Evolutionary conservation across 1,140 invertebrate species (phyloP), one percentile per base, ranked within the genome.

Genomic region (Trachelipus rathkii): DNA sequence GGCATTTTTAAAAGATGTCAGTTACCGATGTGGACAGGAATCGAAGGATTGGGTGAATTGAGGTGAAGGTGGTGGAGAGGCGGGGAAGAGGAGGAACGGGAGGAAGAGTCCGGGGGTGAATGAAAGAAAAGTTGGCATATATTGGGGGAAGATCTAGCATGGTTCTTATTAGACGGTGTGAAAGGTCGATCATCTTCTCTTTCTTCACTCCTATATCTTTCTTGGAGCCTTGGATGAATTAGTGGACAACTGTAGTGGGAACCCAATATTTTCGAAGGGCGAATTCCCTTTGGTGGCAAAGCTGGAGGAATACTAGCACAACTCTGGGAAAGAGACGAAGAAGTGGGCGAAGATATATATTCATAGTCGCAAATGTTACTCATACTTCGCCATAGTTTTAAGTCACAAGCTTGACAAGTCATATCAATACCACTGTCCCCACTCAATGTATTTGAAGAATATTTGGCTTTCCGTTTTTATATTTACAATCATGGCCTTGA

Each of bases 1-100:
- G 33, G 33, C 33, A 33, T 33, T 75, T 71, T 67, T 74, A 75
- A 75, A 75, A 74, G 76, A 74, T 76, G 71, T 79, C 78, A 79
- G 78, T 79, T 79, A 79, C 78, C 78, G 78, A 76, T 79, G 78
- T 68, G 75, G 75, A 75, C 75, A 70, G 78, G 74, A 76, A 66
- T 71, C 23, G 74, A 45, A 45, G 78, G 50, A 60, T 50, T 72
- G 21, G 70, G 53, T 23, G 43, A 75, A 60, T 74, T 19, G 75
- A 71, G 24, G 78, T 71, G 0, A 79, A 46, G 23, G 71, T 43
- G 33, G 75, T 74, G 72, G 71, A 78, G 1, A 75, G 74, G 21
- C 19, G 46, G 19, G 71, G 24, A 75, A 66, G 24, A 75, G 75
- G 0, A 79, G 67, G 23, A 74, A 44, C 24, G 75, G 78, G 72